Evolutionary conservation across 1,140 invertebrate genomes (phyloP).

Genomic region (Sycobia sp.): DNA sequence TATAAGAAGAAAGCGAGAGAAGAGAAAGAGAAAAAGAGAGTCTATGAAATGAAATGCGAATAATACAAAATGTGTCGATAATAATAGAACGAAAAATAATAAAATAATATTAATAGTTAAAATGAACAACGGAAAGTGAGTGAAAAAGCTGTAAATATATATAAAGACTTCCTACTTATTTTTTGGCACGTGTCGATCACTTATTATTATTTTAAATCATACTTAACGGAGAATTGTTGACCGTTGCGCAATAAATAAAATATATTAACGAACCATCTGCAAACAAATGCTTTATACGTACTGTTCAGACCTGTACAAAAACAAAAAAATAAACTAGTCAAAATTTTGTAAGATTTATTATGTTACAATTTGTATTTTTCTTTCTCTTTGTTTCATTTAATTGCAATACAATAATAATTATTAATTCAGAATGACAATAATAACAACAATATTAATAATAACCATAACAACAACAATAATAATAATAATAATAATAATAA

Average conservation of each 20-base stretch:
- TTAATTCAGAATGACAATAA: too few species aligned
- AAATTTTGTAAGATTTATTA: constrained; percentile 18
- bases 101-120: too few species aligned
- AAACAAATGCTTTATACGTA: constrained; percentile 34
- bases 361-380: background rate
- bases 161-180: constrained; percentile 23
- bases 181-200: constrained; percentile 12
- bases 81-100: background rate
- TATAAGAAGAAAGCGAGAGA: too few species aligned
- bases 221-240: constrained; percentile 23
- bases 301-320: constrained; percentile 35
- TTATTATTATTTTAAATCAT: constrained; percentile 29
- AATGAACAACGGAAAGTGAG: background rate
- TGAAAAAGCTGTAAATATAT: constrained; percentile 13
- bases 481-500: too few species aligned
- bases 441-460: too few species aligned
- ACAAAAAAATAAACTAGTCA: constrained; percentile 30
- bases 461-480: too few species aligned
- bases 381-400: too few species aligned
- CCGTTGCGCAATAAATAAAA: constrained; percentile 28
- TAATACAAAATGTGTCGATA: too few species aligned
- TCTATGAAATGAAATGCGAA: too few species aligned
- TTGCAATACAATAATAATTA: too few species aligned
- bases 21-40: too few species aligned
- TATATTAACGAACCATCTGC: constrained; percentile 33